These are phyloP conservation scores for Argya squamiceps DNA, from an alignment of 2,797 vertebrate species.

Conservation along the genomic window DNA sequence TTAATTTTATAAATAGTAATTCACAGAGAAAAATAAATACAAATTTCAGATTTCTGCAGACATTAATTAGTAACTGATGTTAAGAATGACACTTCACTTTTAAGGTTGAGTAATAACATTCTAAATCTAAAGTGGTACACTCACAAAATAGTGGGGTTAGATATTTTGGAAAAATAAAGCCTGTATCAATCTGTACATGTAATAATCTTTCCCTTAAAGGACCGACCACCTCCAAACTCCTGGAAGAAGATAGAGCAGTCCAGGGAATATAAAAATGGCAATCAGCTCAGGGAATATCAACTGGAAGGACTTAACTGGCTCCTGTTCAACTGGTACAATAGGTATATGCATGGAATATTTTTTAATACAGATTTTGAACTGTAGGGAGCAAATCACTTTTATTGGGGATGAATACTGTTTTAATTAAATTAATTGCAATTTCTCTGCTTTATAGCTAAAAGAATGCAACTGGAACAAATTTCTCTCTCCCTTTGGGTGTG, in stretches of 20 bases:
- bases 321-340: constrained; percentile 99
- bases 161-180: neutral
- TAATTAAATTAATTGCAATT: neutral
- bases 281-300: constrained; percentile 99
- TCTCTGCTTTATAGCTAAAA: neutral
- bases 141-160: neutral
- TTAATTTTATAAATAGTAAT: neutral
- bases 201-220: constrained; percentile 76
- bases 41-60: neutral
- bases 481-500: neutral
- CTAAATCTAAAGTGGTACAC: neutral
- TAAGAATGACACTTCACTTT: neutral
- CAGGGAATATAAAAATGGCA: constrained; percentile 94
- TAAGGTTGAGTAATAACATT: neutral
- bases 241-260: constrained; percentile 98
- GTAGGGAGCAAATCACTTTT: neutral
- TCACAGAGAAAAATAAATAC: neutral
- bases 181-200: neutral
- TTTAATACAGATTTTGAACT: neutral
- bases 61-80: neutral
- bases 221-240: constrained; percentile 90
- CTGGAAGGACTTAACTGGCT: constrained; percentile 99
- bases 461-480: neutral
- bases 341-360: constrained; percentile 76
- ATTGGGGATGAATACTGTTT: neutral